Evolutionary conservation across 2,888 invertebrate genomes (phyloP).

Genomic region (Bellardia bayeri): DNA sequence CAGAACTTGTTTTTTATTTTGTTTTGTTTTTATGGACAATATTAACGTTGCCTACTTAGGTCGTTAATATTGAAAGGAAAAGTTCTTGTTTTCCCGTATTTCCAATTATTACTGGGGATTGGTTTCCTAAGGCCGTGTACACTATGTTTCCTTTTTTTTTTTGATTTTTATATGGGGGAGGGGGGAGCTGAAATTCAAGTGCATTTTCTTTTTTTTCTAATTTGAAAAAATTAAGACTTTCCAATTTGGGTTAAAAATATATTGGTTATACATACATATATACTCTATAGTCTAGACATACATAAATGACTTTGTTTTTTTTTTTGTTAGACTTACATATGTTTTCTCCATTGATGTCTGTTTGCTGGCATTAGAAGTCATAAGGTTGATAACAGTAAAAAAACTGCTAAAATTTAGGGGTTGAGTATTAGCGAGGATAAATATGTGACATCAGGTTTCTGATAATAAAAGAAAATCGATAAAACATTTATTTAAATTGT

Average conservation of each 20-base stretch:
- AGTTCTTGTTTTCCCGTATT: constrained; percentile 24
- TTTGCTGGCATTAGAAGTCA: constrained; percentile 39
- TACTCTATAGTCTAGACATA: constrained; percentile 13
- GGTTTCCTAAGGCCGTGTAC: constrained; percentile 30
- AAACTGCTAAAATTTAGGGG: constrained; percentile 34
- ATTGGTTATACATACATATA: constrained; percentile 47
- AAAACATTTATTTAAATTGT: background rate
- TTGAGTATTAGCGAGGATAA: background rate
- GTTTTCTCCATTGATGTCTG: background rate
- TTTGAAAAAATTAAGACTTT: constrained; percentile 43
- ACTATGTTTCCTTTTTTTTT: background rate
- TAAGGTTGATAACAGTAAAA: constrained; percentile 32
- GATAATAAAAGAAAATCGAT: constrained; percentile 6
- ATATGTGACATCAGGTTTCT: background rate
- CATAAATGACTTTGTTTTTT: too few relatives aligned
- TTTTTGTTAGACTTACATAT: background rate
- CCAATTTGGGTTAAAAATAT: constrained; percentile 66
- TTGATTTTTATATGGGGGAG: too few relatives aligned
- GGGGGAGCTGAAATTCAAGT: constrained; percentile 30
- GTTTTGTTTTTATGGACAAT: constrained; percentile 48
- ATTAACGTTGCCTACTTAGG: constrained; percentile 63
- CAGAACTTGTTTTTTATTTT: too few relatives aligned
- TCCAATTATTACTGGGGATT: constrained; percentile 19
- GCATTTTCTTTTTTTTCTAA: constrained; percentile 67
- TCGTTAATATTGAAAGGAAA: constrained; percentile 45